These are phyloP conservation scores for Dermolepida albohirtum DNA, from an alignment of 2,888 invertebrate genomes.

Conservation along the genomic window DNA sequence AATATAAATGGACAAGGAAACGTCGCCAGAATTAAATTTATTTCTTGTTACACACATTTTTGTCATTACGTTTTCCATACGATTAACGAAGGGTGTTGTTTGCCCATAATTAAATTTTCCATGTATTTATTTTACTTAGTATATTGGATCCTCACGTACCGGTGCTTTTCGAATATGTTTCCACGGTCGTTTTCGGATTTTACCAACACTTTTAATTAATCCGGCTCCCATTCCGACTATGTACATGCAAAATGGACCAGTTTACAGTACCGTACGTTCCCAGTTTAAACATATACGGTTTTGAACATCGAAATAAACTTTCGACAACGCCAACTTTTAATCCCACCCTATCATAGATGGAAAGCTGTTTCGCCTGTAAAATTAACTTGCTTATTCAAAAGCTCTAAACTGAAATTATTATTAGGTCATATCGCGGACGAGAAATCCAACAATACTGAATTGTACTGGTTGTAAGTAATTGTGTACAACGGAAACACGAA, in stretches of 20 bases:
- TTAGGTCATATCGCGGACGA: too few relatives aligned
- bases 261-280: not conserved
- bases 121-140: conserved; percentile 12
- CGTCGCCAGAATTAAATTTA: conserved; percentile 20
- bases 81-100: conserved; percentile 8
- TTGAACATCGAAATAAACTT: conserved; percentile 9
- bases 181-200: conserved; percentile 6
- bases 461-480: too few relatives aligned
- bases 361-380: conserved; percentile 1
- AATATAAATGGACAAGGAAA: not conserved
- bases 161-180: not conserved
- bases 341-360: not conserved
- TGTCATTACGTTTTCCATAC: conserved; percentile 20
- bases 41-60: conserved; percentile 10
- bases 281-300: too few relatives aligned
- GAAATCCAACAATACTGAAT: too few relatives aligned
- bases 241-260: not conserved
- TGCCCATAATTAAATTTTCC: conserved; percentile 22
- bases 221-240: not conserved
- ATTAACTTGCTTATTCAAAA: too few relatives aligned
- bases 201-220: conserved; percentile 15
- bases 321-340: conserved; percentile 14
- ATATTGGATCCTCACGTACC: not conserved
- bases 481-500: too few relatives aligned
- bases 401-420: too few relatives aligned